phyloP scores from a whole-genome alignment of 2,888 invertebrate genomes.

The Argyresthia albistria region DNA sequence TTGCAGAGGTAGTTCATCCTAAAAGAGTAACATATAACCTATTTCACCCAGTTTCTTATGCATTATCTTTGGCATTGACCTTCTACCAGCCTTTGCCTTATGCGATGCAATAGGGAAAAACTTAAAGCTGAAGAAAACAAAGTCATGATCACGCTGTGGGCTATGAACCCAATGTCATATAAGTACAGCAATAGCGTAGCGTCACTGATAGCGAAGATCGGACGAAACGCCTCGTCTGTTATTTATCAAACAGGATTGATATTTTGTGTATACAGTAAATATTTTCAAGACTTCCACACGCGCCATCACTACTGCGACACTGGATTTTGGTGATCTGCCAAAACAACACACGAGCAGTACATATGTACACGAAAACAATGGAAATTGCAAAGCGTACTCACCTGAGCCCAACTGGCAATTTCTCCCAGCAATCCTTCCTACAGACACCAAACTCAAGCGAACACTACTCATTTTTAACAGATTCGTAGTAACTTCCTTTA shows the following conservation, averaged over 20 bases:
- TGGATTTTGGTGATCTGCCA: conserved; percentile 44
- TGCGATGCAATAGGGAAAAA: background rate
- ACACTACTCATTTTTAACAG: conserved; percentile 61
- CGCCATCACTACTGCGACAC: conserved; percentile 3
- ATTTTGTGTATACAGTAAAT: conserved; percentile 8
- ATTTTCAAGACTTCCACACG: background rate
- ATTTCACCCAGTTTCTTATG: too few relatives aligned
- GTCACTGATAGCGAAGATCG: background rate
- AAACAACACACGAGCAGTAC: conserved; percentile 19
- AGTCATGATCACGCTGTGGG: background rate
- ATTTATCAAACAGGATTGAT: conserved; percentile 48
- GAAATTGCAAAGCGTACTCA: conserved; percentile 31
- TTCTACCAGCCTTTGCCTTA: too few relatives aligned
- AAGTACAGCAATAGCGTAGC: background rate
- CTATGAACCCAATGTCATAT: conserved; percentile 2
- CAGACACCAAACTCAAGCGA: conserved; percentile 60
- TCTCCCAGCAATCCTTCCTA: conserved; percentile 62
- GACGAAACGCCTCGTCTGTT: conserved; percentile 22
- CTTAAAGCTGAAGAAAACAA: background rate
- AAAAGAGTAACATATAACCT: too few relatives aligned
- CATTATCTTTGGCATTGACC: too few relatives aligned
- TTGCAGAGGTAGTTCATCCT: too few relatives aligned
- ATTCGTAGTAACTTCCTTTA: conserved; percentile 36
- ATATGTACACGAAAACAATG: conserved; percentile 30
- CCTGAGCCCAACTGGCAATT: conserved; percentile 58